Conservation (phyloP, 2,888 invertebrate species). For the Lasius fuliginosus region DNA sequence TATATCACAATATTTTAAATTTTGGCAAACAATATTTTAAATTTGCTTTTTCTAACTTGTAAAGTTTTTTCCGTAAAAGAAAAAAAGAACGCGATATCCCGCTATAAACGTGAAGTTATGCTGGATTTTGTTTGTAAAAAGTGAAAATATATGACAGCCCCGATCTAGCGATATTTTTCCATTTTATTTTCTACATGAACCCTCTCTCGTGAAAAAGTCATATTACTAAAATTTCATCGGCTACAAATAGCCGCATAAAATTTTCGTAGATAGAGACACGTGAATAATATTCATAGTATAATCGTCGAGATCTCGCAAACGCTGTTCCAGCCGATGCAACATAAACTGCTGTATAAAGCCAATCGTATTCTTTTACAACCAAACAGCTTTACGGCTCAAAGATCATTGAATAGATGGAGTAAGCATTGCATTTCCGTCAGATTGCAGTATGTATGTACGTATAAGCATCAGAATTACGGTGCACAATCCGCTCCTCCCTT, state of each 20-base stretch:
- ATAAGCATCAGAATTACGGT: not conserved
- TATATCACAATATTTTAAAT: not conserved
- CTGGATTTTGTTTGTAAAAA: slow-evolving; percentile 28
- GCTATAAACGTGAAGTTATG: slow-evolving; percentile 33
- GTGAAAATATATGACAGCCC: slow-evolving; percentile 6
- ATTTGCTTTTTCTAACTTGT: not conserved
- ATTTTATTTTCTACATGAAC: not conserved
- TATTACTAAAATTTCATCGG: not conserved
- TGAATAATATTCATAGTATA: not conserved
- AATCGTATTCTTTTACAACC: not conserved
- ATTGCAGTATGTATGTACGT: not conserved
- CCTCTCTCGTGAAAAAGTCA: not conserved
- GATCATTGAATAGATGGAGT: not conserved
- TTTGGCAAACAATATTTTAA: not conserved
- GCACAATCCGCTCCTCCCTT: no score
- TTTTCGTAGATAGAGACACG: not conserved
- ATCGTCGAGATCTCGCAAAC: not conserved
- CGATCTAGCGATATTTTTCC: not conserved
- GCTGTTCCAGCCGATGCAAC: not conserved
- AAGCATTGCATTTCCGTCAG: slow-evolving; percentile 7
- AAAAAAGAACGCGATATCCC: no score
- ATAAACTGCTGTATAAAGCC: not conserved
- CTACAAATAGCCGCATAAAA: not conserved
- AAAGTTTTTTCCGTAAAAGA: slow-evolving; percentile 35
- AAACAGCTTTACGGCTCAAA: not conserved